Evolutionary conservation across 2,797 vertebrate genomes (phyloP).

Genomic region (Neostethus bicornis): DNA sequence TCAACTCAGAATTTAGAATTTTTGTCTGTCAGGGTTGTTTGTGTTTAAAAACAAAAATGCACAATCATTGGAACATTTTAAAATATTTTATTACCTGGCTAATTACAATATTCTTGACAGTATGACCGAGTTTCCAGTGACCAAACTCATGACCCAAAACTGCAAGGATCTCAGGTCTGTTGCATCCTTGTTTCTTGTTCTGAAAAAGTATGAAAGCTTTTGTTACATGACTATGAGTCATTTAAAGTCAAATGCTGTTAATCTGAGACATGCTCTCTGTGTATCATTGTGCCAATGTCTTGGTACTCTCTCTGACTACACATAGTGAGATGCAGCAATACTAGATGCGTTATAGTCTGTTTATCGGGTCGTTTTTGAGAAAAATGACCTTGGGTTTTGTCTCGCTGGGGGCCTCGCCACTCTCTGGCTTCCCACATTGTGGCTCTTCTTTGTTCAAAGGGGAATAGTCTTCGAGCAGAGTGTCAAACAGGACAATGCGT

Average conservation of each 20-base stretch:
- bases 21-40: neutral
- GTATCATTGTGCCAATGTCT: too few relatives aligned
- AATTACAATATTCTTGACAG: slow-evolving; percentile 96
- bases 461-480: slow-evolving; percentile 94
- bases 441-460: slow-evolving; percentile 88
- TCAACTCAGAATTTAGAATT: neutral
- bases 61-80: neutral
- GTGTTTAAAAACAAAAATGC: neutral
- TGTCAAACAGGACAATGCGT: slow-evolving; percentile 96
- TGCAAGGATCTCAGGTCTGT: slow-evolving; percentile 95
- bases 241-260: neutral
- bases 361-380: neutral
- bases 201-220: slow-evolving; percentile 45
- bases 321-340: neutral
- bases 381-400: slow-evolving; percentile 85
- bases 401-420: slow-evolving; percentile 71
- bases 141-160: slow-evolving; percentile 97
- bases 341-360: too few relatives aligned
- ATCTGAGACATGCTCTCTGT: neutral
- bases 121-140: slow-evolving; percentile 98
- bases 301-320: neutral
- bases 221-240: neutral
- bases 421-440: slow-evolving; percentile 76
- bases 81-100: slow-evolving; percentile 87
- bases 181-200: slow-evolving; percentile 98